Evolutionary conservation across 2,797 vertebrate species (phyloP).

Genomic region (Pogoniulus pusillus): DNA sequence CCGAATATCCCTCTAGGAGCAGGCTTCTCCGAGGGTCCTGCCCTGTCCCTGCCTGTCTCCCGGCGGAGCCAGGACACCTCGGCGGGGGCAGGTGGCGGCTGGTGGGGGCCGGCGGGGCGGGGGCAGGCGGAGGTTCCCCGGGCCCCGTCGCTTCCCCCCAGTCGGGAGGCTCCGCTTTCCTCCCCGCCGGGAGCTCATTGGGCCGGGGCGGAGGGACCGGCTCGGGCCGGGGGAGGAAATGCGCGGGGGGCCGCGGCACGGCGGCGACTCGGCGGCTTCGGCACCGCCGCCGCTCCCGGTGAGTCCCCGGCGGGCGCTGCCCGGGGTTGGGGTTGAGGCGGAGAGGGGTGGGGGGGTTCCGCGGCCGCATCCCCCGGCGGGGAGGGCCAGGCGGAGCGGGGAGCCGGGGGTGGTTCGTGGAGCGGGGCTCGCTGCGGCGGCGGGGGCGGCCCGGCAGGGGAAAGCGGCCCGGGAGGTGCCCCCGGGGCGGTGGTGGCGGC

Average conservation of each 20-base stretch:
- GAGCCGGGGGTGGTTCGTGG: not conserved
- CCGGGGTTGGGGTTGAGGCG: not conserved
- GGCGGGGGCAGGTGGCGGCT: not conserved
- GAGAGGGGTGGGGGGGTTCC: not conserved
- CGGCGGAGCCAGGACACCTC: not conserved
- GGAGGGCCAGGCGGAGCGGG: not conserved
- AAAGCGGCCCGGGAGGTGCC: not conserved
- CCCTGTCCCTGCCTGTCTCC: not conserved
- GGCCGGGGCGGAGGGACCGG: slow-evolving; percentile 39
- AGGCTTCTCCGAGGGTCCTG: not conserved
- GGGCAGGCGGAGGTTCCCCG: slow-evolving; percentile 6
- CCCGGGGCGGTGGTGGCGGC: not conserved
- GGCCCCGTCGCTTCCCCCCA: slow-evolving; percentile 1
- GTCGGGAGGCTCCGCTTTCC: slow-evolving; percentile 31
- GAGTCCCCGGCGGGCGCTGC: not conserved
- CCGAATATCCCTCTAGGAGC: not conserved
- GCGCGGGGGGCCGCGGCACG: not conserved
- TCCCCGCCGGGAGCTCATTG: slow-evolving; percentile 31
- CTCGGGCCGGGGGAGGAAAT: slow-evolving; percentile 29
- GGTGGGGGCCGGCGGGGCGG: not conserved
- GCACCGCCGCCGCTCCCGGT: not conserved
- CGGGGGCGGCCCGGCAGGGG: not conserved
- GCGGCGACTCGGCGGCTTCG: not conserved
- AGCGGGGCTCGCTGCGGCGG: not conserved
- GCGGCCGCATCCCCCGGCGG: not conserved